Evolutionary conservation across 2,113 vertebrate species (phyloP).

Genomic region (Apistogramma diplotaenia): DNA sequence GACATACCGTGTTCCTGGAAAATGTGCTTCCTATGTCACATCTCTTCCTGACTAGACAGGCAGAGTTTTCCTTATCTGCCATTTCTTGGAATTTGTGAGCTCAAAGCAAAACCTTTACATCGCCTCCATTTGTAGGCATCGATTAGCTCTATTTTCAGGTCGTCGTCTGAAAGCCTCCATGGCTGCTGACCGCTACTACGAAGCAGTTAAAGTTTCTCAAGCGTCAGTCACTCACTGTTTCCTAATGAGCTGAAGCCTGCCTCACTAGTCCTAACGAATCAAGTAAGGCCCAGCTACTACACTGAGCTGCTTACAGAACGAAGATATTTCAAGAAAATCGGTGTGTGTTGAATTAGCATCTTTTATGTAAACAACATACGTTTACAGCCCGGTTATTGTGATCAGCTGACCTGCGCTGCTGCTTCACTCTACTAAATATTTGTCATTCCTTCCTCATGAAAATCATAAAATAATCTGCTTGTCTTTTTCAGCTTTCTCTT

Average conservation of each 20-base stretch:
- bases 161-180: background rate
- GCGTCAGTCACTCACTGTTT: background rate
- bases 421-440: no score
- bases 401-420: no score
- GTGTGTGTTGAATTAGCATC: background rate
- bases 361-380: background rate
- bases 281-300: background rate
- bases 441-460: no score
- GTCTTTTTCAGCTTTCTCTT: no score
- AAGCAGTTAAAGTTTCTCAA: background rate
- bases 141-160: background rate
- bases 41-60: background rate
- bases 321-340: background rate
- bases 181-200: background rate
- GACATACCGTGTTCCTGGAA: background rate
- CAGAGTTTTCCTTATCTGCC: background rate
- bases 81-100: background rate
- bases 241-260: background rate
- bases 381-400: background rate
- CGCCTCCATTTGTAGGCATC: background rate
- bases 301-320: background rate
- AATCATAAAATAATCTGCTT: no score
- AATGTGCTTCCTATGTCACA: background rate
- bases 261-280: background rate
- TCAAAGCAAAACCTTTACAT: background rate